A percentile compares a stretch with the other conserved stretches of the same genome.
These are phyloP conservation scores for Camponotus floridanus DNA, from an alignment of 1,140 invertebrate genomes.

Conservation along the genomic window DNA sequence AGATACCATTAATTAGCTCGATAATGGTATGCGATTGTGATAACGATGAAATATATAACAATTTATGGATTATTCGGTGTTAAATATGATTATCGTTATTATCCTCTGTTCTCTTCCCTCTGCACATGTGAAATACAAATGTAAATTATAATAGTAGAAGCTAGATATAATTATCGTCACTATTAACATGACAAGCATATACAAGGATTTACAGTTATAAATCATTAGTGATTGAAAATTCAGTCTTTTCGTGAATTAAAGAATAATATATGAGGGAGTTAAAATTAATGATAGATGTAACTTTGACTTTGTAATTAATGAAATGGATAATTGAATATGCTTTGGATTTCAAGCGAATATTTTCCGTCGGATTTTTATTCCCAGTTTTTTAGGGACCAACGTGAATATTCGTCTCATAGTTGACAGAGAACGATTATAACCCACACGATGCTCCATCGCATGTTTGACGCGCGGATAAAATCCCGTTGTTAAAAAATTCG, in stretches of 20 bases:
- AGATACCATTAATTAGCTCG: constrained; percentile 17
- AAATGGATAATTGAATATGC: constrained; percentile 29
- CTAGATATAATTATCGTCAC: constrained; percentile 38
- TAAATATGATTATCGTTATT: constrained; percentile 50
- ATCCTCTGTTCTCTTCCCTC: background rate
- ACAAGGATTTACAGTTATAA: background rate
- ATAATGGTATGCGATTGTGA: constrained; percentile 21
- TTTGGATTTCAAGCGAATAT: constrained; percentile 40
- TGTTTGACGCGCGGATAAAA: constrained; percentile 64
- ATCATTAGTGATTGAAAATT: background rate
- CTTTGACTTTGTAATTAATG: constrained; percentile 51
- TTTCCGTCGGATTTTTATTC: constrained; percentile 43
- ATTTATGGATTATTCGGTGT: constrained; percentile 48
- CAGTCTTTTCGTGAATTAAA: background rate
- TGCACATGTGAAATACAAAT: constrained; percentile 3
- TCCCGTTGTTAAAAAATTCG: constrained; percentile 50
- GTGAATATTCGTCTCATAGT: constrained; percentile 70
- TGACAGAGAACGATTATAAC: constrained; percentile 68
- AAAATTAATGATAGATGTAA: constrained; percentile 51
- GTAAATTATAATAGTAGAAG: constrained; percentile 37
- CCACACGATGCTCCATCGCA: constrained; percentile 62
- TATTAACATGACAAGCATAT: constrained; percentile 23
- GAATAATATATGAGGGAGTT: background rate
- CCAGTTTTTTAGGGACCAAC: constrained; percentile 39
- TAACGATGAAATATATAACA: constrained; percentile 29